Evolutionary conservation across 2,888 invertebrate species (phyloP).

Genomic region (Nephrotoma flavescens): DNA sequence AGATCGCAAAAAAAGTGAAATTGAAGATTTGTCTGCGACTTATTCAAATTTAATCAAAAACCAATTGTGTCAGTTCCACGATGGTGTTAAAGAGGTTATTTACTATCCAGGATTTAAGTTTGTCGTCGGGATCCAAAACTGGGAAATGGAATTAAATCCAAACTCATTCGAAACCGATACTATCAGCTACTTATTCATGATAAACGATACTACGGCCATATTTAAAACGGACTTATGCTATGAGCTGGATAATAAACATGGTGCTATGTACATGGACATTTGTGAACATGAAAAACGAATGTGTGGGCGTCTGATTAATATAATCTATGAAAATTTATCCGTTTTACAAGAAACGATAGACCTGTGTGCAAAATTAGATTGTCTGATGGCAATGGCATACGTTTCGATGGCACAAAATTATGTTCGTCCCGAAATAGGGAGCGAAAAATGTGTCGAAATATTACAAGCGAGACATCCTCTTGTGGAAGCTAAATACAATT

Average conservation of each 20-base stretch:
- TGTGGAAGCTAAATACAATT: slow-evolving; percentile 9
- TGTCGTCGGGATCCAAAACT: slow-evolving; percentile 10
- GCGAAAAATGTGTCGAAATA: slow-evolving; percentile 24
- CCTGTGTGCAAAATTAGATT: slow-evolving; percentile 32
- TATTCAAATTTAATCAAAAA: slow-evolving; percentile 5
- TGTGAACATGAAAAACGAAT: slow-evolving; percentile 66
- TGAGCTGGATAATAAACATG: slow-evolving; percentile 60
- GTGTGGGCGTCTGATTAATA: slow-evolving; percentile 49
- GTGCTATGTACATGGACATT: slow-evolving; percentile 66
- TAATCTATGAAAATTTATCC: slow-evolving; percentile 44
- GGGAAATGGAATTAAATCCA: background rate
- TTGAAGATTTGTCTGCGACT: background rate
- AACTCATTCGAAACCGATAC: slow-evolving; percentile 2
- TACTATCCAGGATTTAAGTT: slow-evolving; percentile 15
- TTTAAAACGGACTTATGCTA: slow-evolving; percentile 30
- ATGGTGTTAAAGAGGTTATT: slow-evolving; percentile 6
- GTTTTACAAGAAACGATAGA: slow-evolving; percentile 44
- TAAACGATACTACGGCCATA: slow-evolving; percentile 21
- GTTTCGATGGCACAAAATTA: slow-evolving; percentile 26
- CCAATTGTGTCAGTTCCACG: slow-evolving; percentile 1
- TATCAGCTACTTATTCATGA: slow-evolving; percentile 18
- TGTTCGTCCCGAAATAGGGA: slow-evolving; percentile 26
- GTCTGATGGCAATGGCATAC: slow-evolving; percentile 29
- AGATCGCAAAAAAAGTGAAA: slow-evolving; percentile 11
- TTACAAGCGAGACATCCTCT: slow-evolving; percentile 17